phyloP scores from a whole-genome alignment of 1,140 invertebrate species.

The Aphelinus certus region DNA sequence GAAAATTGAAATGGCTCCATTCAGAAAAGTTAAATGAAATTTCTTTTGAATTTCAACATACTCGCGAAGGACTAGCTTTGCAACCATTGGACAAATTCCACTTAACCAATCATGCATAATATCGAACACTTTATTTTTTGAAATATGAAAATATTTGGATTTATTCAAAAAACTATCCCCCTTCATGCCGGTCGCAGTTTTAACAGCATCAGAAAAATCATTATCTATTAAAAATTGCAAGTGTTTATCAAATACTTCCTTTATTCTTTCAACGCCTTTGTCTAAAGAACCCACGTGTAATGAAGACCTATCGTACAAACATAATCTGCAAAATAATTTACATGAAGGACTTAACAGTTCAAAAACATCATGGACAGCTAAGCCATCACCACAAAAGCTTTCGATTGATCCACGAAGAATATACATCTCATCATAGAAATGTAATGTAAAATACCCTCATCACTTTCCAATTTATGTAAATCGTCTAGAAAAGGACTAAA shows the following conservation, averaged over 20 bases:
- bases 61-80: constrained; percentile 39
- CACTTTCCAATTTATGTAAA: constrained; percentile 25
- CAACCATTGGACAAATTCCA: constrained; percentile 40
- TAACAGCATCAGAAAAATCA: constrained; percentile 30
- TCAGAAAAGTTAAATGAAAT: neutral
- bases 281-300: constrained; percentile 17
- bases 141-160: constrained; percentile 42
- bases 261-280: constrained; percentile 22
- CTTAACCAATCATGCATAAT: constrained; percentile 44
- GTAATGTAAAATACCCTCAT: constrained; percentile 31
- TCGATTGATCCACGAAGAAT: constrained; percentile 40
- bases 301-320: constrained; percentile 20
- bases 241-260: constrained; percentile 35
- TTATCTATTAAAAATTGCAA: constrained; percentile 23
- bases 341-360: constrained; percentile 29
- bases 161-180: constrained; percentile 40
- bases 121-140: constrained; percentile 43
- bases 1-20: neutral
- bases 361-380: constrained; percentile 42
- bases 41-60: constrained; percentile 11
- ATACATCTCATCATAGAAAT: constrained; percentile 24
- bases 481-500: constrained; percentile 26
- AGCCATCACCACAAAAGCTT: constrained; percentile 38
- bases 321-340: constrained; percentile 40
- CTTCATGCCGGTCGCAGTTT: constrained; percentile 37